phyloP scores from a whole-genome alignment of 2,888 invertebrate genomes.

The Thereva nobilitata region DNA sequence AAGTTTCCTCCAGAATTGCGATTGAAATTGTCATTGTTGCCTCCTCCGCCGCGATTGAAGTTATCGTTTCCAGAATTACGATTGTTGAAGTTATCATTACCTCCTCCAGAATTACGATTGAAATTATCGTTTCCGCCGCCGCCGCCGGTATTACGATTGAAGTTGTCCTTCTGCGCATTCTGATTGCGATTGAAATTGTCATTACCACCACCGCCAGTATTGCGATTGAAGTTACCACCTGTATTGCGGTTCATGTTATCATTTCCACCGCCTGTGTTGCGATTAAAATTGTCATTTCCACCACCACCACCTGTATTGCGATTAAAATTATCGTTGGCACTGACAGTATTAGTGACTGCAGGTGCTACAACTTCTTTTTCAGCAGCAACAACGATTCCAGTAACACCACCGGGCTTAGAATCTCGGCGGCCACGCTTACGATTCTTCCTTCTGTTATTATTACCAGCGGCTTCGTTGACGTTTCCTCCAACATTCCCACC shows the following conservation, averaged over 20 bases:
- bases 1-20: conserved; percentile 19
- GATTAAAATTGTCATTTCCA: neutral
- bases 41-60: neutral
- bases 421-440: no score
- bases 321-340: no score
- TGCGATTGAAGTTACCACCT: neutral
- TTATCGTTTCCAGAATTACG: neutral
- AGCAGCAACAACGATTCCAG: neutral
- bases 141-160: neutral
- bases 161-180: neutral
- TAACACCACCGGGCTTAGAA: neutral
- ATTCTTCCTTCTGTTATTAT: no score
- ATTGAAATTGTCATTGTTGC: conserved; percentile 19
- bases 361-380: neutral
- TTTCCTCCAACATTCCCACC: no score
- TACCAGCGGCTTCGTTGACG: no score
- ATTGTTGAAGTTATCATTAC: neutral
- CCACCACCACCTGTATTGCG: neutral
- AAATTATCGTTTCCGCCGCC: conserved; percentile 4
- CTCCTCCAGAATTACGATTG: conserved; percentile 1
- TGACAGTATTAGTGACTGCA: neutral
- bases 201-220: conserved; percentile 9
- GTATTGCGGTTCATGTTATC: conserved; percentile 3
- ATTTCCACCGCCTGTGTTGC: conserved; percentile 3
- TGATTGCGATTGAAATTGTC: conserved; percentile 2